phyloP scores from a whole-genome alignment of 2,888 invertebrate species.

The Ophion obscuratus region DNA sequence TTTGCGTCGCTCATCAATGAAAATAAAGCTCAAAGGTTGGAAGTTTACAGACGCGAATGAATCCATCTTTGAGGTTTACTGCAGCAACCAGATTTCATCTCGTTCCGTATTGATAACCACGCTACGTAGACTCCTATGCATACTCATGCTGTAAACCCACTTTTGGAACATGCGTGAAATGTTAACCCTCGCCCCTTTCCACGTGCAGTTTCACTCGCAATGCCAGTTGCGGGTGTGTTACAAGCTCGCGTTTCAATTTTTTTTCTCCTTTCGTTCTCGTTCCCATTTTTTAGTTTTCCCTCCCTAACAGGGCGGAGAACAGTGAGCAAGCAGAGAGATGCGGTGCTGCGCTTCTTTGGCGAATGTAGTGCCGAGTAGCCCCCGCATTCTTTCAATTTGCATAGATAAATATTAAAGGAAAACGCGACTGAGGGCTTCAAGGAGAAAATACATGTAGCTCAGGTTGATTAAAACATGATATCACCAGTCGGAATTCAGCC shows the following conservation, averaged over 20 bases:
- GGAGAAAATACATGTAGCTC: conserved; percentile 24
- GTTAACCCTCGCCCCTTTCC: background rate
- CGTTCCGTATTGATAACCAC: conserved; percentile 5
- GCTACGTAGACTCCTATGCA: background rate
- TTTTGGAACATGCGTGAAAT: background rate
- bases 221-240: conserved; percentile 38
- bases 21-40: background rate
- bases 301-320: conserved; percentile 38
- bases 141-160: background rate
- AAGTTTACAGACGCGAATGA: background rate
- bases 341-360: conserved; percentile 51
- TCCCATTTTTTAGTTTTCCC: conserved; percentile 28
- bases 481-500: conserved; percentile 47
- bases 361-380: conserved; percentile 31
- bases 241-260: conserved; percentile 44
- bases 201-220: conserved; percentile 32
- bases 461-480: conserved; percentile 66
- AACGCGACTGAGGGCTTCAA: conserved; percentile 50
- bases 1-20: too few species aligned
- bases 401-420: conserved; percentile 71
- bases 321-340: conserved; percentile 24
- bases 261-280: conserved; percentile 16
- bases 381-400: conserved; percentile 68
- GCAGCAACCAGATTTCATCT: background rate
- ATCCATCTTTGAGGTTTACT: background rate